Conservation (phyloP, 2,113 vertebrate species). For the Columba livia region DNA sequence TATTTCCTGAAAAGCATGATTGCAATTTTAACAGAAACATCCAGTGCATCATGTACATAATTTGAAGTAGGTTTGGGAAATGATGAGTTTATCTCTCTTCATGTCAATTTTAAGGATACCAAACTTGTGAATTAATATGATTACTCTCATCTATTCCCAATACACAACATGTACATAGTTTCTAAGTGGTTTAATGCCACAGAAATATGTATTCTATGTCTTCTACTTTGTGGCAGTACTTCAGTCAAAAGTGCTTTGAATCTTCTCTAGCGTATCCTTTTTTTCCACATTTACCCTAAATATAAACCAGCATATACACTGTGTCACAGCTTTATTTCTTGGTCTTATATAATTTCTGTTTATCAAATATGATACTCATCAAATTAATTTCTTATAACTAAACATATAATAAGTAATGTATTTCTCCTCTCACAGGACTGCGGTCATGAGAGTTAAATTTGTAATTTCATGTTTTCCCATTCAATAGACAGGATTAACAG, state of each 20-base stretch:
- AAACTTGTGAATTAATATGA: background rate
- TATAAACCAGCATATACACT: background rate
- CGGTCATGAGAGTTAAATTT: background rate
- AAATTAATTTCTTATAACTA: background rate
- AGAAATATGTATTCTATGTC: background rate
- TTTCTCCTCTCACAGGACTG: background rate
- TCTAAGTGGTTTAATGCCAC: background rate
- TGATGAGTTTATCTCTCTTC: background rate
- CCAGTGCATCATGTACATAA: background rate
- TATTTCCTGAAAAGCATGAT: background rate
- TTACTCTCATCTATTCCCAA: background rate
- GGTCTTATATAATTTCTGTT: background rate
- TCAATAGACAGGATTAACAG: background rate
- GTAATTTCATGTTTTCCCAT: background rate
- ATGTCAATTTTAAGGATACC: background rate
- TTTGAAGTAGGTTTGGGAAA: background rate
- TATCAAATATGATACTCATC: background rate
- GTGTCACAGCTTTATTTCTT: background rate
- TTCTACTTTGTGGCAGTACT: background rate
- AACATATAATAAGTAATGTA: background rate
- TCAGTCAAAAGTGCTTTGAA: background rate
- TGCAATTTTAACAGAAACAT: background rate
- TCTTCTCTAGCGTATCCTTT: background rate
- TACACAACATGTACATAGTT: background rate
- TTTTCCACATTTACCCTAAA: background rate